Base-by-base conservation (phyloP, 2,113 vertebrate species). In the Mastomys coucha region DNA sequence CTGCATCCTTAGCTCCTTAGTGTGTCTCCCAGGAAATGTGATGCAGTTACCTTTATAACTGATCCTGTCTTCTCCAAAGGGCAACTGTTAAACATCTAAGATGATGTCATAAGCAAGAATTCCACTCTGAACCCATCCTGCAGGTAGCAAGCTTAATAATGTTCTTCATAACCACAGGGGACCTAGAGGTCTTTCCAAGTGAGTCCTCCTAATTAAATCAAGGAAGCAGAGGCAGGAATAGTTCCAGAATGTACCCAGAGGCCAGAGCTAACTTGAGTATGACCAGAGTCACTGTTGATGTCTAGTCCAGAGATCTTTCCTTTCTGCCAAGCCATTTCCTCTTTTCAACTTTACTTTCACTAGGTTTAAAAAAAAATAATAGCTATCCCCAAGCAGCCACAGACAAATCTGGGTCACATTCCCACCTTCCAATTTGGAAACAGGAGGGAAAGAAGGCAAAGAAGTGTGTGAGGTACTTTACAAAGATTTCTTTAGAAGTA, bases 311-410 rank as follows among this genome's bases (percentile, higher is more conserved):
- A 87, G 22, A 24, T 33, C 20, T 67, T 42, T n/a, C 24, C 49
- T 69, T 45, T 63, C 26, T 36, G 42, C 5, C 26, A n/a, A 39
- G 17, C 49, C 11, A 42, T 13, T 9, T 58, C 19, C 14, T 77
- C 39, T 26, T 0, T 36, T 65, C 88, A 89, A 82, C 17, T 45
- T 42, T 2, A 33, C 4, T 0, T 3, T 0, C 2, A 11, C 86
- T 39, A 2, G 4, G 24, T 36, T 90, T 24, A 28, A 1, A 53
- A 1, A 53, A 45, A 39, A 28, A 28, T 22, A 45, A 36, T 1
- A 17, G 53, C 6, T 24, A 56, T 6, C 58, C 7, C 1, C 0
- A 26, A 11, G 11, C 0, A 5, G 39, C 45, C 5, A 24, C 63
- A 77, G 75, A 26, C 49, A 24, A 70, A 31, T 20, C 3, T 22